Base-by-base conservation (phyloP, 2,797 vertebrate species). In the Glyptemys insculpta region DNA sequence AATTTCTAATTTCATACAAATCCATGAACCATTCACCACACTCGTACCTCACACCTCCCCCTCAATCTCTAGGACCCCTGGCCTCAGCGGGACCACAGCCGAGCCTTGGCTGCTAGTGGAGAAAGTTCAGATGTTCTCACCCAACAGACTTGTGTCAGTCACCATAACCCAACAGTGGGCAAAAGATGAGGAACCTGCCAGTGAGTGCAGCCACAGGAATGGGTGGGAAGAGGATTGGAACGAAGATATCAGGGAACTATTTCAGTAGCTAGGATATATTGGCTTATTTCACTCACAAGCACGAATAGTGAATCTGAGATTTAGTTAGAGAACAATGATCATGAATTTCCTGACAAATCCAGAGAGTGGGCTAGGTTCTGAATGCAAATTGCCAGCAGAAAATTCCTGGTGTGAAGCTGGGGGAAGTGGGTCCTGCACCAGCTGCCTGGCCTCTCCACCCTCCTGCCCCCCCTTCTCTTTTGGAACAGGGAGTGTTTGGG, bases 1-100 rank as follows among this genome's bases (percentile, higher is more conserved):
- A 89, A 97, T 97, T 97, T 94, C 80, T 95, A 87, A 94, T 96
- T 97, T 97, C 93, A 74, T 31, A 76, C 50, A 16, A 79, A 50
- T 52, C 27, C 27, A 79, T 25, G 47, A 88, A 88, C 41, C 47
- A 12, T 74, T 65, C 5, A 25, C 65, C 79, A 82, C 52, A 56
- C 74, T 88, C 96, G n/a, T 78, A 34, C 72, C 74, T 80, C 34
- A 49, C 52, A 14, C 59, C 29, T 91, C 41, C 49, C 74, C 90
- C 84, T 85, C 25, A 50, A 57, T 82, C 44, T 88, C 82, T 5
- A 78, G 29, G 25, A 78, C 44, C 74, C 25, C 41, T 74, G 27
- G 12, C 74, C 29, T 47, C 44, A 79, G 16, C 16, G 5, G 5
- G 23, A 87, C 44, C 86, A 88, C 57, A 89, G n/a, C 15, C 93